A percentile compares a stretch with the other conserved stretches of the same genome.
Evolutionary conservation across 2,797 vertebrate genomes (phyloP).

Genomic region (Alcedo quadribrachys): DNA sequence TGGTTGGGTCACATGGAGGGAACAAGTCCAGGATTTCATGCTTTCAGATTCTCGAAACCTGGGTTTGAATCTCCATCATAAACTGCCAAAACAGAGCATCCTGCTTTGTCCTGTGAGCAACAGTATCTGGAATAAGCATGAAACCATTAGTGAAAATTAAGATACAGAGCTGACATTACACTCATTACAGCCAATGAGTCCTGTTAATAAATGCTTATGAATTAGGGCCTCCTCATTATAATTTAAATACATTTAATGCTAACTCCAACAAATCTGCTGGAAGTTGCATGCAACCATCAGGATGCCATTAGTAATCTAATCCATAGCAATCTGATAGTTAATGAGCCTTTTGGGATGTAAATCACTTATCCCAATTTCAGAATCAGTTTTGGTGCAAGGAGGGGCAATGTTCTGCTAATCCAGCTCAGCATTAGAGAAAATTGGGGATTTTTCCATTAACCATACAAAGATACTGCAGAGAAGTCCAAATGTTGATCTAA

Average conservation of each 20-base stretch:
- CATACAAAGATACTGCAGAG: background rate
- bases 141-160: background rate
- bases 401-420: background rate
- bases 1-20: background rate
- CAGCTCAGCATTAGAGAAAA: background rate
- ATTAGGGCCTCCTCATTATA: background rate
- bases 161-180: background rate
- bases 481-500: background rate
- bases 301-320: constrained; percentile 40
- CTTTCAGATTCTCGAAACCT: background rate
- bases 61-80: background rate
- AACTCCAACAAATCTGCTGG: constrained; percentile 15
- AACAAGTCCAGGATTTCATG: background rate
- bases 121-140: background rate
- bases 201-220: background rate
- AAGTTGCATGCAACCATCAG: background rate
- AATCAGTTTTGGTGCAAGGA: background rate
- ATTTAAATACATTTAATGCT: constrained; percentile 41
- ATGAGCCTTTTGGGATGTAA: constrained; percentile 31
- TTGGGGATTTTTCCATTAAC: background rate
- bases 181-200: background rate
- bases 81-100: background rate
- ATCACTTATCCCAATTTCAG: constrained; percentile 39
- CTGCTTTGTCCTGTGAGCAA: background rate
- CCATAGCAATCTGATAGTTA: background rate